A percentile compares a stretch with the other conserved stretches of the same genome.
Conservation (phyloP, 2,113 vertebrate genomes). For the Desmodus rotundus region DNA sequence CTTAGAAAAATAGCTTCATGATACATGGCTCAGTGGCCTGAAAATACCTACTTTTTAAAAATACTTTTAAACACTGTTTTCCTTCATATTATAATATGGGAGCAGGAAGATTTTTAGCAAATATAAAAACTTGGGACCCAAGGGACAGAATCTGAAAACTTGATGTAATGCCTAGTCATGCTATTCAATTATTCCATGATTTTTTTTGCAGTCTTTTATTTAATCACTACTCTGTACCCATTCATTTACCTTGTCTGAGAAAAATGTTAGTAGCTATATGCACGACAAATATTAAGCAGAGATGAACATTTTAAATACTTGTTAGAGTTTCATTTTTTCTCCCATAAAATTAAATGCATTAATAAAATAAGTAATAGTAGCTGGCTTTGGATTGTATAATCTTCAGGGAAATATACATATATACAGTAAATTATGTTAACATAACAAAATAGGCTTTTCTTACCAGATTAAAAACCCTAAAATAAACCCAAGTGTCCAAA, state of each 20-base stretch:
- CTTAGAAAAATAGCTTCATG: slow-evolving; percentile 45
- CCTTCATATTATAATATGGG: not conserved
- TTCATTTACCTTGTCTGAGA: not conserved
- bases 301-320: slow-evolving; percentile 3
- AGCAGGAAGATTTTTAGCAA: not conserved
- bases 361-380: not conserved
- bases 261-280: not conserved
- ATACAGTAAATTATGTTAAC: not conserved
- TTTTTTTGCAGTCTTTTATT: not conserved
- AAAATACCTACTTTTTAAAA: slow-evolving; percentile 25
- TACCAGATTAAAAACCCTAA: not conserved
- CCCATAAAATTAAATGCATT: not conserved
- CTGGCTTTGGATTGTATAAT: not conserved
- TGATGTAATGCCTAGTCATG: not conserved
- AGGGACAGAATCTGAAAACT: not conserved
- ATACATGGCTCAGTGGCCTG: slow-evolving; percentile 29
- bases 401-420: not conserved
- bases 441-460: not conserved
- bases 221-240: not conserved
- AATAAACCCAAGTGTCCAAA: not conserved
- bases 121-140: not conserved
- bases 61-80: not conserved
- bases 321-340: not conserved
- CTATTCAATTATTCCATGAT: not conserved
- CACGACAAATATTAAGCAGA: slow-evolving; percentile 3